Evolutionary conservation across 2,797 vertebrate genomes (phyloP), one percentile per base, ranked within the genome.

Genomic region (Carapus acus): DNA sequence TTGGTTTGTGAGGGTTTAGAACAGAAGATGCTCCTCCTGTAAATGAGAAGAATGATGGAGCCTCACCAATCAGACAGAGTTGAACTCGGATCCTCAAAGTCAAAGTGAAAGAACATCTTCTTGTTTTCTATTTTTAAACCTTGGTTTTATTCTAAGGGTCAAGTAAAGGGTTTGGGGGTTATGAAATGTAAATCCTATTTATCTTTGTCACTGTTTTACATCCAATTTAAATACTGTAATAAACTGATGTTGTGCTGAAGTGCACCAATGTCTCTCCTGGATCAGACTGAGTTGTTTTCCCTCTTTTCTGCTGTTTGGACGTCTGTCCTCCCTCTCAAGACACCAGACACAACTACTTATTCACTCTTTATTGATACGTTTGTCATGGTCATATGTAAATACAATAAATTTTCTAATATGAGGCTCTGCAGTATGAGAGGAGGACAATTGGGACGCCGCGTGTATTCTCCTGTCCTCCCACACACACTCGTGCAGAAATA

Each of bases 171-270:
- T n/a, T n/a, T n/a, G 54, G 49, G 62, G 57, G 43, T 67, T 48
- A 33, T 78, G 62, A 58, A 76, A 77, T 67, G 64, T 62, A 48
- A 51, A 66, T 50, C 53, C 33, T 86, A 85, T 85, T 84, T 83
- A 81, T 82, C 74, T 69, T 68, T 74, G 54, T 76, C 42, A 70
- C 62, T 79, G 65, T 80, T 80, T 79, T 72, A 64, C 51, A 54
- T 76, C n/a, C 43, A 49, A 73, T 40, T 60, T 62, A 76, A 77
- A 79, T 79, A 80, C 69, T 80, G 69, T 82, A 87, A 79, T 85
- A 83, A 86, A 85, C 65, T n/a, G 13, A 45, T 61, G 55, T 49
- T 65, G 53, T 62, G 22, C 31, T 59, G n/a, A 54, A 37, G 33
- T 54, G 54, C 24, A 9, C 9, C n/a, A n/a, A n/a, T n/a, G n/a